These are phyloP conservation scores for Imbricaverruca yamaguchii DNA, from an alignment of 2,888 invertebrate species.

Conservation along the genomic window DNA sequence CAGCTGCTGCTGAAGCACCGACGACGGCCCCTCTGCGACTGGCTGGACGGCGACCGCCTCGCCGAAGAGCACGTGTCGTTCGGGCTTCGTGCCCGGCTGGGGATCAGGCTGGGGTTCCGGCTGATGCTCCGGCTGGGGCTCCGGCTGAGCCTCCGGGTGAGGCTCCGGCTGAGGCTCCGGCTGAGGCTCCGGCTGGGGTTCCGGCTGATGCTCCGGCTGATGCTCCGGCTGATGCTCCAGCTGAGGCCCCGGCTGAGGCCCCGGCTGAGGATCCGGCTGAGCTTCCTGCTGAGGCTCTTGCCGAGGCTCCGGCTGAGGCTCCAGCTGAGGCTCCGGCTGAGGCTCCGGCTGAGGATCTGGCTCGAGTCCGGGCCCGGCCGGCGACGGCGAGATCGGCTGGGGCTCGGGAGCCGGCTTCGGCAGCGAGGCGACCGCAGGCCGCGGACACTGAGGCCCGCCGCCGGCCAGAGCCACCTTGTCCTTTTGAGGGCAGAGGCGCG, in stretches of 20 bases:
- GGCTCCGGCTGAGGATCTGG: constrained; percentile 4
- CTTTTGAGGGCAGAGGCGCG: background rate
- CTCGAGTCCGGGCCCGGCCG: background rate
- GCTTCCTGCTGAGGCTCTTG: background rate
- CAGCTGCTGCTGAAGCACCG: too few species aligned
- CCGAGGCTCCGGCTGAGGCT: background rate
- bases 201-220: too few species aligned
- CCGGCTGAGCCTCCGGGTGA: too few species aligned
- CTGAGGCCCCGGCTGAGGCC: background rate
- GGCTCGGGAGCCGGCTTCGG: background rate
- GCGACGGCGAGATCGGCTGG: background rate
- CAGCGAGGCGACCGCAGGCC: background rate
- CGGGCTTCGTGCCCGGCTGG: background rate
- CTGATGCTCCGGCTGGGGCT: too few species aligned
- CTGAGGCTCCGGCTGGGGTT: constrained; percentile 3
- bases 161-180: background rate
- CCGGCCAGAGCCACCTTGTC: background rate
- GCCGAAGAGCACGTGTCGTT: constrained; percentile 8
- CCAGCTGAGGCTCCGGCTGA: background rate
- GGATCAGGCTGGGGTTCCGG: constrained; percentile 20
- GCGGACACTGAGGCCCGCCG: background rate
- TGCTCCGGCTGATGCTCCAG: too few species aligned
- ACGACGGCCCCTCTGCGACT: too few species aligned
- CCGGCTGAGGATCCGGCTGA: background rate
- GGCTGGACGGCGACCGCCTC: constrained; percentile 8